Evolutionary conservation across 2,113 vertebrate genomes (phyloP).

Genomic region (Oplegnathus fasciatus): DNA sequence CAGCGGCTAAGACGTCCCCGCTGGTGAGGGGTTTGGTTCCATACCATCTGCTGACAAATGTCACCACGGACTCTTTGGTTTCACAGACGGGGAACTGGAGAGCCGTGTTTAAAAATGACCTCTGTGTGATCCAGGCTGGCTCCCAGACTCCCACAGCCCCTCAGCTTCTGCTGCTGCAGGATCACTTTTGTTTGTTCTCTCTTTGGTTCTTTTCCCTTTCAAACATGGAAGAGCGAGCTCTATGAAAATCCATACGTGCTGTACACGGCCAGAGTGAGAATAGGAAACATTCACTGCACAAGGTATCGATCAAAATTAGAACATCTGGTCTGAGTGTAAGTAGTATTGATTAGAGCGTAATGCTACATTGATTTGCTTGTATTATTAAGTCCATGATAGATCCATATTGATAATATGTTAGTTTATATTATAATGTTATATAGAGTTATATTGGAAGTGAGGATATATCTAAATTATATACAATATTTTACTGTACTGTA

Average conservation of each 20-base stretch:
- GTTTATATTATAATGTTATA: conserved; percentile 72
- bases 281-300: conserved; percentile 77
- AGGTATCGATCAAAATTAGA: conserved; percentile 80
- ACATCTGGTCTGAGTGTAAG: conserved; percentile 77
- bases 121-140: conserved; percentile 83
- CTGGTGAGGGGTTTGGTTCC: conserved; percentile 89
- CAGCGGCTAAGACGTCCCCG: conserved; percentile 84
- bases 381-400: conserved; percentile 73
- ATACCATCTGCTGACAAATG: conserved; percentile 90
- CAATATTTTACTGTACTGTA: neutral
- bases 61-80: conserved; percentile 88
- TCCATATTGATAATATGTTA: conserved; percentile 63
- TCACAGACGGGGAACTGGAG: conserved; percentile 87
- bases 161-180: conserved; percentile 36
- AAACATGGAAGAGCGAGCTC: conserved; percentile 60
- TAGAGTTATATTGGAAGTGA: conserved; percentile 40
- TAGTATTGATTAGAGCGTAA: conserved; percentile 79
- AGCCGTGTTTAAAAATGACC: conserved; percentile 90
- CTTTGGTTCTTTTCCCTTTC: conserved; percentile 60
- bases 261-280: conserved; percentile 52
- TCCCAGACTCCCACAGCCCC: conserved; percentile 64
- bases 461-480: conserved; percentile 22
- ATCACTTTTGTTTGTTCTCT: conserved; percentile 66
- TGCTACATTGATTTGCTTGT: conserved; percentile 78
- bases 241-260: conserved; percentile 75